A percentile compares a stretch with the other conserved stretches of the same genome.
Conservation (phyloP, 2,888 invertebrate species). For the Erynnis tages region DNA sequence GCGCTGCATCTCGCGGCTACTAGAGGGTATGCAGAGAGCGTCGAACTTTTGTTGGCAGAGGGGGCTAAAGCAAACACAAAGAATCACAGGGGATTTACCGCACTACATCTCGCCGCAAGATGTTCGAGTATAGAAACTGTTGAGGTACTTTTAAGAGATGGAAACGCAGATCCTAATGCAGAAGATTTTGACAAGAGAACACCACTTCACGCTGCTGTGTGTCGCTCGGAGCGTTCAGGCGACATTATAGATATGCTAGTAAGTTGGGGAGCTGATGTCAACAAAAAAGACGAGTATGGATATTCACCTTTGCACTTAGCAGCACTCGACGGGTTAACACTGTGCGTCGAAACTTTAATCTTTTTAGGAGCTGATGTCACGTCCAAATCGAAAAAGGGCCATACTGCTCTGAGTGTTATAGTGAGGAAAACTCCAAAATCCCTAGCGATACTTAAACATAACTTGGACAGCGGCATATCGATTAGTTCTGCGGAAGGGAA, state of each 20-base stretch:
- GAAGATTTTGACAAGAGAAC: conserved; percentile 91
- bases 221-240: conserved; percentile 88
- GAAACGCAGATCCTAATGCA: conserved; percentile 88
- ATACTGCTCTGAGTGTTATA: conserved; percentile 91
- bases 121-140: conserved; percentile 91
- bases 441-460: conserved; percentile 88
- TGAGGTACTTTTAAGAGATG: conserved; percentile 87
- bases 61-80: conserved; percentile 88
- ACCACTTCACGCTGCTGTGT: conserved; percentile 90
- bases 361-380: conserved; percentile 93
- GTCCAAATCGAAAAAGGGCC: conserved; percentile 92
- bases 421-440: conserved; percentile 93
- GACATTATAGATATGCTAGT: conserved; percentile 90
- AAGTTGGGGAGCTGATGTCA: conserved; percentile 90
- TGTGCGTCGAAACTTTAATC: conserved; percentile 91
- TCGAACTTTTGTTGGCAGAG: conserved; percentile 87
- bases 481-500: conserved; percentile 87
- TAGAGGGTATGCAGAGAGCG: conserved; percentile 91
- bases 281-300: conserved; percentile 91
- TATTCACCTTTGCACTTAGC: conserved; percentile 93
- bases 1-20: conserved; percentile 93
- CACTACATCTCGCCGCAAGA: conserved; percentile 92
- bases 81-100: conserved; percentile 90
- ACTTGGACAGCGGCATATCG: conserved; percentile 89
- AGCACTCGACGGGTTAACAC: conserved; percentile 90